Percentiles rank a stretch among this genome's conserved stretches.
Conservation (phyloP, 1,140 invertebrate genomes). For the Ridgeia piscesae region DNA sequence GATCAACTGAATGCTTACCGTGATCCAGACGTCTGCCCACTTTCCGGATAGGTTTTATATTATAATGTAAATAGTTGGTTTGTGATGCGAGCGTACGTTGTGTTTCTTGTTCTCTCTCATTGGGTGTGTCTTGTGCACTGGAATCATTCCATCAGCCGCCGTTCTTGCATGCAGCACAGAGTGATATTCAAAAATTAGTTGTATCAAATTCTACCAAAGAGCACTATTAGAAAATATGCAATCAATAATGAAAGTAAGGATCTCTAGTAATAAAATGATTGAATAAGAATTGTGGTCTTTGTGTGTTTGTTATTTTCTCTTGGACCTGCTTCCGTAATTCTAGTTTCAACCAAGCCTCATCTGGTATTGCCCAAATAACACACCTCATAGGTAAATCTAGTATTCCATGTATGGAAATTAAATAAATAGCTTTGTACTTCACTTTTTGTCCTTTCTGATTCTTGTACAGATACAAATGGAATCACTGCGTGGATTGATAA, state of each 20-base stretch:
- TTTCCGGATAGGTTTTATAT: not conserved
- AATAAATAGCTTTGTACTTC: no score
- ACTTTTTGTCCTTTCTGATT: no score
- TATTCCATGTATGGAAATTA: no score
- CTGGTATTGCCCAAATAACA: no score
- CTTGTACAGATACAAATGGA: no score
- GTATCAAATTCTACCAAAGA: not conserved
- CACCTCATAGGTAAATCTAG: no score
- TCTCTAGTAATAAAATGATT: constrained; percentile 1
- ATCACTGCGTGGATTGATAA: no score
- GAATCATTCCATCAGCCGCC: not conserved
- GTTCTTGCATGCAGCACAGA: not conserved
- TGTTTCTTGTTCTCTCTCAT: not conserved
- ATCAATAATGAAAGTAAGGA: not conserved
- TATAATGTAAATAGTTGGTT: not conserved
- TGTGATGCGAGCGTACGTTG: not conserved
- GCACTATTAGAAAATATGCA: not conserved
- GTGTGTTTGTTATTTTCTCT: not conserved
- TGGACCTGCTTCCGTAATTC: no score
- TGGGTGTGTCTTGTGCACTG: not conserved
- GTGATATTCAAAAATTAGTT: not conserved
- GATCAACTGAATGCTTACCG: not conserved
- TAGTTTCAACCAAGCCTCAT: no score
- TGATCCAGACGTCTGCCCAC: not conserved
- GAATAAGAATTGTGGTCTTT: not conserved